These are phyloP conservation scores for Eledone cirrhosa DNA, from an alignment of 2,888 invertebrate genomes.

Conservation along the genomic window DNA sequence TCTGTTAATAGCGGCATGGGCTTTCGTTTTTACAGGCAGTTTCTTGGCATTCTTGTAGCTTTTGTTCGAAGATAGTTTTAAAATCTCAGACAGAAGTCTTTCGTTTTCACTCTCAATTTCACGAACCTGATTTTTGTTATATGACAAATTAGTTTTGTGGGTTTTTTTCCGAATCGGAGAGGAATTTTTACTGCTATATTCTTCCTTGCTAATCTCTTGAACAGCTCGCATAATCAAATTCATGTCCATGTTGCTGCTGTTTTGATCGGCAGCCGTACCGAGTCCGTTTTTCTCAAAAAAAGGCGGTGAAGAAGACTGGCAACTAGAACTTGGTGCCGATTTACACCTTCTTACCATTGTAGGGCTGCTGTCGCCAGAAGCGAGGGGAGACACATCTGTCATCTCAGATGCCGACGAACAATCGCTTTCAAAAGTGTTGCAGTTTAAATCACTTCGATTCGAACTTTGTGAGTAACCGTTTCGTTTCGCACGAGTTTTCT, in stretches of 20 bases:
- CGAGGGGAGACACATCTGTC: constrained; percentile 59
- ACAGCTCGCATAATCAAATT: constrained; percentile 59
- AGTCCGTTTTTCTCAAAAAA: constrained; percentile 28
- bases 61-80: constrained; percentile 38
- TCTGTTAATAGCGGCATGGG: constrained; percentile 69
- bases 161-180: constrained; percentile 35
- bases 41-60: constrained; percentile 32
- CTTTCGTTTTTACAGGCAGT: constrained; percentile 41
- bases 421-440: background rate
- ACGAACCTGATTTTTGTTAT: constrained; percentile 49
- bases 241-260: constrained; percentile 48
- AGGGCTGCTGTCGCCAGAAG: constrained; percentile 48
- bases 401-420: constrained; percentile 43
- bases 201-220: constrained; percentile 57
- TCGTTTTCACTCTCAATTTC: constrained; percentile 62
- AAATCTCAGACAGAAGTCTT: constrained; percentile 57
- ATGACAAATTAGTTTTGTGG: constrained; percentile 48
- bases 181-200: constrained; percentile 33
- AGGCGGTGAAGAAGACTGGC: background rate
- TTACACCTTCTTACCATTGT: background rate
- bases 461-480: background rate
- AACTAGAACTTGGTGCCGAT: background rate
- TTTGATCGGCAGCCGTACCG: background rate
- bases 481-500: no score
- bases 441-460: background rate